These are phyloP conservation scores for Tinamus major DNA, from an alignment of 2,797 vertebrate species.

Conservation along the genomic window DNA sequence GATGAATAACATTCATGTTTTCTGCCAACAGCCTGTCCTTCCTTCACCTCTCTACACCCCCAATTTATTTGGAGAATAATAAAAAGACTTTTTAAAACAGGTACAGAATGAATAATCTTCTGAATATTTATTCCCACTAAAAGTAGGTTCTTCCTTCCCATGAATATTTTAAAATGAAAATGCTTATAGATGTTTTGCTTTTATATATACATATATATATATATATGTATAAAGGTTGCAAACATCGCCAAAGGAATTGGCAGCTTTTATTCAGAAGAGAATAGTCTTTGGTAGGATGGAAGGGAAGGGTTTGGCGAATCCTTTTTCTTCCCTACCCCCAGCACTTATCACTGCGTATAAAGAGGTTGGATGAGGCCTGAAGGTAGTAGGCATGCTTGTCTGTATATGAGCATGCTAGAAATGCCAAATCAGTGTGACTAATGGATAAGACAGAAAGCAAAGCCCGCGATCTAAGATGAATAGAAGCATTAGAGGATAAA, in stretches of 20 bases:
- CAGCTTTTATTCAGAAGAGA: slow-evolving; percentile 30
- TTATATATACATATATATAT: no score
- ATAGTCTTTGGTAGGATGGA: slow-evolving; percentile 17
- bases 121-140: slow-evolving; percentile 37
- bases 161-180: slow-evolving; percentile 41
- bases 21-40: not conserved
- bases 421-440: slow-evolving; percentile 61
- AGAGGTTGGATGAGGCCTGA: slow-evolving; percentile 41
- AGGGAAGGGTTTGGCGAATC: slow-evolving; percentile 34
- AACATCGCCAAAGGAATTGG: slow-evolving; percentile 8
- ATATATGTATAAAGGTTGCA: not conserved
- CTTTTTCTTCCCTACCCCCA: slow-evolving; percentile 38
- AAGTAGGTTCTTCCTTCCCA: slow-evolving; percentile 15
- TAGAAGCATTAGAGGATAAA: slow-evolving; percentile 48
- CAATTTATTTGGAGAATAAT: slow-evolving; percentile 4
- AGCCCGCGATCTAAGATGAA: slow-evolving; percentile 15
- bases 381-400: slow-evolving; percentile 37
- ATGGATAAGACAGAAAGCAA: slow-evolving; percentile 66
- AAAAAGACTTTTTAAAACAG: slow-evolving; percentile 1
- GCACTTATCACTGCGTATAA: slow-evolving; percentile 44
- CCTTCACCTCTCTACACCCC: not conserved
- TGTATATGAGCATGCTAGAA: not conserved
- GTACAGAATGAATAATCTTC: not conserved
- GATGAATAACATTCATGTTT: not conserved
- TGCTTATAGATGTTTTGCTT: slow-evolving; percentile 6